Conservation (phyloP, 2,888 invertebrate genomes). For the Cylloceria caligata region DNA sequence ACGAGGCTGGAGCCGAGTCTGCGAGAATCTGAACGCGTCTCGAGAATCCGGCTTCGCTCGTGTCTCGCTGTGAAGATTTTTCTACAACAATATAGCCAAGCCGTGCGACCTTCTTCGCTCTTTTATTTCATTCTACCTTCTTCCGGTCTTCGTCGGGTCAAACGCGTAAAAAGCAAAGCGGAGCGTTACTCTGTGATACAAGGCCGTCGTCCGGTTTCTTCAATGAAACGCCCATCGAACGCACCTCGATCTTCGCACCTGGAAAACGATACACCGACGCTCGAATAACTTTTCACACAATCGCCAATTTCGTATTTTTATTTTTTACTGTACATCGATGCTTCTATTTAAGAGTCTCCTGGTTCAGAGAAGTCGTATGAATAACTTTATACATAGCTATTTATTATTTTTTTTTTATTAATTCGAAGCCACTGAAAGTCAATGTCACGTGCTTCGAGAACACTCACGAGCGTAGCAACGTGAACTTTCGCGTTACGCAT, state of each 20-base stretch:
- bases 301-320: not conserved
- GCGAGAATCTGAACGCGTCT: slow-evolving; percentile 20
- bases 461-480: not conserved
- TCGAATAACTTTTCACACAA: not conserved
- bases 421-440: not conserved
- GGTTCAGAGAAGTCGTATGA: not conserved
- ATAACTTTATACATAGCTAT: not conserved
- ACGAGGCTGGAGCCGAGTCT: slow-evolving; percentile 48
- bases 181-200: slow-evolving; percentile 10
- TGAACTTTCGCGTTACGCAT: not conserved
- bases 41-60: slow-evolving; percentile 20
- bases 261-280: slow-evolving; percentile 20
- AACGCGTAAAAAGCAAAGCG: slow-evolving; percentile 20
- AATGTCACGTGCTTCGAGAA: not conserved
- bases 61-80: slow-evolving; percentile 39
- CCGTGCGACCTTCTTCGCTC: slow-evolving; percentile 22
- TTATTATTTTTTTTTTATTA: no score
- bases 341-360: not conserved
- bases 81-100: not conserved
- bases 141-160: slow-evolving; percentile 63
- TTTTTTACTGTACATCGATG: not conserved
- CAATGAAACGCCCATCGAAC: slow-evolving; percentile 21
- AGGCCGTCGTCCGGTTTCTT: slow-evolving; percentile 29
- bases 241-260: slow-evolving; percentile 42
- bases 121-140: slow-evolving; percentile 53